Evolutionary conservation across 2,113 vertebrate genomes (phyloP), one percentile per base, ranked within the genome.

Genomic region (Colossoma macropomum): DNA sequence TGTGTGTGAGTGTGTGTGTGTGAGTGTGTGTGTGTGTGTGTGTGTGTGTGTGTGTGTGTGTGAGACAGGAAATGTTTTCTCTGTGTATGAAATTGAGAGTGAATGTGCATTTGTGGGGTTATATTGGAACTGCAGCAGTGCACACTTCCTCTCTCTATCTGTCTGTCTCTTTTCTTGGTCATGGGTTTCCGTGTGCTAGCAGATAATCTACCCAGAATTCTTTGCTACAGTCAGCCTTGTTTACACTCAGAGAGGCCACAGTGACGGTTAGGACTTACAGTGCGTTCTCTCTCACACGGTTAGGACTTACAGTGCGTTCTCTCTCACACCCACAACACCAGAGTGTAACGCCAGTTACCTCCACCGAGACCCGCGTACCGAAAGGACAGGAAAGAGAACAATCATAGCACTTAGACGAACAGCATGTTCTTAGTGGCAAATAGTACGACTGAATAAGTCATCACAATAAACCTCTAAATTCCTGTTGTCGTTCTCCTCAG

Each of bases 21-120:
- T 50, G 48, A 4, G 48, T 50, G 48, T 50, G 48, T 50, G 48
- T 50, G 48, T 50, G 54, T 56, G 70, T 73, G 70, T 73, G 70
- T 50, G 48, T 50, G 48, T 48, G 70, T 73, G 66, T 52, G 78
- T 72, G 60, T 56, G 54, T 3, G 21, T 56, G 54, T 21, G 21
- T 59, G 56, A 17, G 2, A 52, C 4, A 6, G 41, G 10, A 45
- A 45, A 45, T 52, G 50, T n/a, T n/a, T n/a, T n/a, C n/a, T n/a
- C n/a, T n/a, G n/a, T n/a, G n/a, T n/a, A n/a, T n/a, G n/a, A n/a
- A n/a, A n/a, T n/a, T n/a, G 41, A 9, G 10, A 45, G 41, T 45
- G 41, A 1, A 1, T 45, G 41, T 45, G 41, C 10, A 9, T 45
- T 4, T 45, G 34, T 38, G 16, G 6, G 16, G 16, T 19, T 4